Evolutionary conservation across 1,140 invertebrate species (phyloP), one percentile per base, ranked within the genome.

Genomic region (Mylabris phalerata): DNA sequence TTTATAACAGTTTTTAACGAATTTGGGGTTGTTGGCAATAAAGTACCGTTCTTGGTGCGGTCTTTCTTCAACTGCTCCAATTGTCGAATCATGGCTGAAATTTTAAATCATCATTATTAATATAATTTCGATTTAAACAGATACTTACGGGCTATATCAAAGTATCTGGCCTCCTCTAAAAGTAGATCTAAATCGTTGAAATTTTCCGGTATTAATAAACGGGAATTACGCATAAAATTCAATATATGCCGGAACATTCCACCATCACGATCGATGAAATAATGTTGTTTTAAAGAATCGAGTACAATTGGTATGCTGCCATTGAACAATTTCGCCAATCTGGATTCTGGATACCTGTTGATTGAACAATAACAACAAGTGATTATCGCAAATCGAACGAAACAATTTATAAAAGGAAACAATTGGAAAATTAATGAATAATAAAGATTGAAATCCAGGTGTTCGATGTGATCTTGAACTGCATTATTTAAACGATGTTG

Each of bases 201-300:
- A 71, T 92, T 86, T 3, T 88, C 85, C 0, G 94, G 92, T 68
- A 98, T 84, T 46, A 93, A 76, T 42, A 97, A 80, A 66, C 85
- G 84, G 39, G 89, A 89, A 74, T 94, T 95, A 65, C 95, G 82
- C 83, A 98, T 86, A 75, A 93, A 98, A 78, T 98, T 98, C 25
- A 98, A 79, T 69, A 98, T 92, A 74, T 97, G 93, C 13, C 94
- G 83, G 77, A 97, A 98, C 90, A 96, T 94, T 48, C 88, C 89
- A 1, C 93, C 93, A 69, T 97, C 93, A 58, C 94, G 82, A 77
- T 98, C 95, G 64, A 98, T 97, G 79, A 98, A 98, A 75, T 98
- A 98, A 72, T 98, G 95, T 72, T 98, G 95, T 73, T 98, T 98
- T 63, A 98, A 77, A 3, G 90, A 93, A 72, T 98, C 95, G 67